A percentile compares a stretch with the other conserved stretches of the same genome.
Evolutionary conservation across 2,888 invertebrate species (phyloP).

Genomic region (Esperia sulphurella): DNA sequence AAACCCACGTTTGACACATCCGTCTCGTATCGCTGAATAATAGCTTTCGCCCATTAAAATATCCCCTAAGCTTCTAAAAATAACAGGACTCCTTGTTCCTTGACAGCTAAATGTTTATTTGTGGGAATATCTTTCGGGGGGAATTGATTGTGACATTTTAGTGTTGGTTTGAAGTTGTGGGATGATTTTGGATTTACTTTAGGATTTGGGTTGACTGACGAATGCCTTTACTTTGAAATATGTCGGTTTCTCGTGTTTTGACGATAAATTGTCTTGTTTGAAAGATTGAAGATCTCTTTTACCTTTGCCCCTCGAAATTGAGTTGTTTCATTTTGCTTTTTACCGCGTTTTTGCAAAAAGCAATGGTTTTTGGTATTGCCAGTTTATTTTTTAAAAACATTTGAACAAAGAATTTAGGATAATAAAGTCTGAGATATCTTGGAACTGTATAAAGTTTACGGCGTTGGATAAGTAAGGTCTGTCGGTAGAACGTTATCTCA

Average conservation of each 20-base stretch:
- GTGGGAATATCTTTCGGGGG: constrained; percentile 44
- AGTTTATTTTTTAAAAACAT: too few relatives aligned
- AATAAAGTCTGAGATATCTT: too few relatives aligned
- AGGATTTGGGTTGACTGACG: not conserved
- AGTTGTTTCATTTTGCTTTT: too few relatives aligned
- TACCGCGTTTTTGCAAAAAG: too few relatives aligned
- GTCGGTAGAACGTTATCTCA: too few relatives aligned
- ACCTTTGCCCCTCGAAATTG: too few relatives aligned
- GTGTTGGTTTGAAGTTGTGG: constrained; percentile 5
- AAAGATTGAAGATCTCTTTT: not conserved
- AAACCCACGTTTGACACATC: constrained; percentile 51
- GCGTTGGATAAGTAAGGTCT: too few relatives aligned
- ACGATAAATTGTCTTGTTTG: not conserved
- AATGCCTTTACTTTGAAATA: not conserved
- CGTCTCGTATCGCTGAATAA: constrained; percentile 63
- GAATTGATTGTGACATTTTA: constrained; percentile 33
- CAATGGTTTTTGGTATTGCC: too few relatives aligned
- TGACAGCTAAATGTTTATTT: constrained; percentile 63
- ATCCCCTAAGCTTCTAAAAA: constrained; percentile 56
- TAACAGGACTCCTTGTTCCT: constrained; percentile 36
- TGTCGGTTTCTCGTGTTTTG: too few relatives aligned
- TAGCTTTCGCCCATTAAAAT: constrained; percentile 59
- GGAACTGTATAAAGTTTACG: too few relatives aligned
- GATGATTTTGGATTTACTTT: constrained; percentile 1
- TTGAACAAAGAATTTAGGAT: too few relatives aligned